phyloP scores from a whole-genome alignment of 2,797 vertebrate genomes.

The Hemibagrus guttatus region DNA sequence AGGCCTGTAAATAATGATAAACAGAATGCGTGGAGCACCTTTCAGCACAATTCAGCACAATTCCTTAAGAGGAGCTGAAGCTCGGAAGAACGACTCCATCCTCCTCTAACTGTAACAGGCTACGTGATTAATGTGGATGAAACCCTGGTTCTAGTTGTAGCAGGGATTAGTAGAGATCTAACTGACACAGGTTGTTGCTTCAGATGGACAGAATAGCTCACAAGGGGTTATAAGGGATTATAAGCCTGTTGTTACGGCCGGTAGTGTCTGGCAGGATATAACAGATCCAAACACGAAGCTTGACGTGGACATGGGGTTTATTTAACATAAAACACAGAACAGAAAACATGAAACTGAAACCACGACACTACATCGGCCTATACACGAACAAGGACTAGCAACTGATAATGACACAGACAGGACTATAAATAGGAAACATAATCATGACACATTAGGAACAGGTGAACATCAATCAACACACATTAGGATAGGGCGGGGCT shows the following conservation, averaged over 20 bases:
- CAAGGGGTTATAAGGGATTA: background rate
- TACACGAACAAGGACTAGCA: too few relatives aligned
- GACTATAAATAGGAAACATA: too few relatives aligned
- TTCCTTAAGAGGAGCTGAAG: background rate
- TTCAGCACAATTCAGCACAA: background rate
- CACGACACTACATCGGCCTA: too few relatives aligned
- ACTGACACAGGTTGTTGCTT: background rate
- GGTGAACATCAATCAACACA: too few relatives aligned
- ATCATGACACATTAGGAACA: too few relatives aligned
- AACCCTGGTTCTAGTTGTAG: background rate
- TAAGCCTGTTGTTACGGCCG: background rate
- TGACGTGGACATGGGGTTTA: too few relatives aligned
- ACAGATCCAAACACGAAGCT: too few relatives aligned
- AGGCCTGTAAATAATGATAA: background rate
- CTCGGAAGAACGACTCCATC: background rate
- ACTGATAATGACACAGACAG: too few relatives aligned
- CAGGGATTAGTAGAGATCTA: background rate
- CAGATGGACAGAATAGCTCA: background rate
- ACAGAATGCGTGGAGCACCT: background rate
- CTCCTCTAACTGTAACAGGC: background rate
- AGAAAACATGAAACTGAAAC: too few relatives aligned
- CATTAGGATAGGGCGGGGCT: too few relatives aligned
- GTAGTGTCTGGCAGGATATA: too few relatives aligned
- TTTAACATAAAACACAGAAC: too few relatives aligned
- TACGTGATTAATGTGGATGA: background rate